Conservation (phyloP, 2,113 vertebrate genomes). For the Bettongia penicillata region DNA sequence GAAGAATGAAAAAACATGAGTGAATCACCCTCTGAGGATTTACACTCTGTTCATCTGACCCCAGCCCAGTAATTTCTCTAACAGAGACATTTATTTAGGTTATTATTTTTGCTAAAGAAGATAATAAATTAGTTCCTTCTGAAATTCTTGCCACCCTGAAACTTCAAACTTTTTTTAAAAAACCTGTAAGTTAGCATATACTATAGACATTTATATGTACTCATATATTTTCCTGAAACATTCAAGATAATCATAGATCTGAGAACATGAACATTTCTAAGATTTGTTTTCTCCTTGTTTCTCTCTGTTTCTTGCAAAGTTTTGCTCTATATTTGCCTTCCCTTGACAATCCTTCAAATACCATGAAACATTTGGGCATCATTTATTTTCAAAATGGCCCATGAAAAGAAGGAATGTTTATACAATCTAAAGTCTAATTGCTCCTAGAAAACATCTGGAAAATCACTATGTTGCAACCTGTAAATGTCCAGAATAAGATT, state of each 20-base stretch:
- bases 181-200: neutral
- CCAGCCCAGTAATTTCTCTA: conserved; percentile 28
- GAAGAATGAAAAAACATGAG: conserved; percentile 27
- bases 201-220: neutral
- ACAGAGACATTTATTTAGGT: conserved; percentile 32
- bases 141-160: neutral
- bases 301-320: neutral
- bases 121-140: neutral
- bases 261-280: neutral
- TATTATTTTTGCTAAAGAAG: conserved; percentile 39
- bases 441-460: neutral
- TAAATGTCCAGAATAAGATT: neutral
- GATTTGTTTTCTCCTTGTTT: neutral
- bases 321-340: neutral
- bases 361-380: neutral
- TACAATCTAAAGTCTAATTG: neutral
- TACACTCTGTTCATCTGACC: neutral
- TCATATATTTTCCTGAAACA: neutral
- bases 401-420: conserved; percentile 20
- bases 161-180: neutral
- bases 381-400: conserved; percentile 26
- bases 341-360: neutral
- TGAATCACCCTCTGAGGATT: neutral
- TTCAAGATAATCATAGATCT: neutral
- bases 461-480: neutral